Conservation (phyloP, 2,797 vertebrate genomes). For the Rallus crepitans region DNA sequence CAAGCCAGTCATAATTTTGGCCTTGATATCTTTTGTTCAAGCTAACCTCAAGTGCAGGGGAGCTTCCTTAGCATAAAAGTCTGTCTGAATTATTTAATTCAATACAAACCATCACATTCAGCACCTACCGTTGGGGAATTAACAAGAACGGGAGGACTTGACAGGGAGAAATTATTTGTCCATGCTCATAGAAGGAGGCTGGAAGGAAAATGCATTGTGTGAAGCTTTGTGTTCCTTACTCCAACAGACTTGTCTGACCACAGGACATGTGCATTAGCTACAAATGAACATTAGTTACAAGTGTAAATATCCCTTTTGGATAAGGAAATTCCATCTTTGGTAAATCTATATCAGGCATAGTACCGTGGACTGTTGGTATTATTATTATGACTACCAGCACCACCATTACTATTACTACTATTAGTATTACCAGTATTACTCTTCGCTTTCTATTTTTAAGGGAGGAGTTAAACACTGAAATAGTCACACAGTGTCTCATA, state of each 20-base stretch:
- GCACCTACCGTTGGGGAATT: not conserved
- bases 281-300: not conserved
- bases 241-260: not conserved
- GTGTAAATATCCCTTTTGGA: not conserved
- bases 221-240: not conserved
- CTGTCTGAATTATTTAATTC: not conserved
- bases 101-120: not conserved
- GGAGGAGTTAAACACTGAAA: not conserved
- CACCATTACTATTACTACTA: not conserved
- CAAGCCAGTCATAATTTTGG: not conserved
- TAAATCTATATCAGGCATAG: not conserved
- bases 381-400: not conserved
- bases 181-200: not conserved
- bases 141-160: not conserved
- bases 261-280: not conserved
- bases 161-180: not conserved
- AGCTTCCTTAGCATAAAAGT: not conserved
- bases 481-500: not conserved
- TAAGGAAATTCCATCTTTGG: not conserved
- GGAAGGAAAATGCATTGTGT: not conserved
- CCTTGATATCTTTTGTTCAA: not conserved
- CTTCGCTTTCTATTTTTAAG: not conserved
- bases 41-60: not conserved
- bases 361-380: not conserved
- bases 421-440: not conserved